phyloP scores from a whole-genome alignment of 2,888 invertebrate species.

The Drosophila subsilvestris region DNA sequence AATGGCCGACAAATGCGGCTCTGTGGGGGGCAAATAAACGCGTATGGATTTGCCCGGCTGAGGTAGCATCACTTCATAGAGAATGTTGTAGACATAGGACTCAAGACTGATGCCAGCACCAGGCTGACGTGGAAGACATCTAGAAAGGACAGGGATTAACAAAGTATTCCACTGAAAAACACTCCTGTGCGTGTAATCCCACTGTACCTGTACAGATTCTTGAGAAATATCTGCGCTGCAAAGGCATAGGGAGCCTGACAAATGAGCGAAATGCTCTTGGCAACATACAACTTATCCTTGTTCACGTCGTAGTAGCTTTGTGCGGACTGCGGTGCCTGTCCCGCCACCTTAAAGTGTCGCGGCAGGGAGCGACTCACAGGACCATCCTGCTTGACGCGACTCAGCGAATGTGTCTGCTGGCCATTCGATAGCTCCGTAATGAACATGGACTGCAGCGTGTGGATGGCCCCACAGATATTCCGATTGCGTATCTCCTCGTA shows the following conservation, averaged over 20 bases:
- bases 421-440: conserved; percentile 95
- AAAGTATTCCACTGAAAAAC: neutral
- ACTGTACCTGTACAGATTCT: conserved; percentile 91
- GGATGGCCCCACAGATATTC: conserved; percentile 97
- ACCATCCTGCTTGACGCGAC: conserved; percentile 86
- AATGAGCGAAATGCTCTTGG: conserved; percentile 96
- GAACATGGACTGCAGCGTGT: conserved; percentile 94
- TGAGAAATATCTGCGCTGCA: conserved; percentile 93
- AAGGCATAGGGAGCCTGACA: conserved; percentile 96
- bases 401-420: conserved; percentile 87
- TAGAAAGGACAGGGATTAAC: conserved; percentile 71
- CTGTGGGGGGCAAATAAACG: conserved; percentile 89
- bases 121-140: conserved; percentile 91
- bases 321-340: conserved; percentile 90
- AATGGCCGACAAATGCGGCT: conserved; percentile 88
- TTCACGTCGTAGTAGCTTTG: conserved; percentile 95
- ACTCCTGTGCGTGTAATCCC: neutral
- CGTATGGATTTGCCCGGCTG: conserved; percentile 94
- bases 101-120: conserved; percentile 93
- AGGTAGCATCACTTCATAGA: conserved; percentile 97
- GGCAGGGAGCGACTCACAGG: conserved; percentile 93
- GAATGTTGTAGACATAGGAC: conserved; percentile 96
- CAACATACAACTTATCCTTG: conserved; percentile 97
- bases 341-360: conserved; percentile 93
- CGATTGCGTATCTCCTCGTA: conserved; percentile 97